Evolutionary conservation across 2,797 vertebrate genomes (phyloP).

Genomic region (Lemur catta): DNA sequence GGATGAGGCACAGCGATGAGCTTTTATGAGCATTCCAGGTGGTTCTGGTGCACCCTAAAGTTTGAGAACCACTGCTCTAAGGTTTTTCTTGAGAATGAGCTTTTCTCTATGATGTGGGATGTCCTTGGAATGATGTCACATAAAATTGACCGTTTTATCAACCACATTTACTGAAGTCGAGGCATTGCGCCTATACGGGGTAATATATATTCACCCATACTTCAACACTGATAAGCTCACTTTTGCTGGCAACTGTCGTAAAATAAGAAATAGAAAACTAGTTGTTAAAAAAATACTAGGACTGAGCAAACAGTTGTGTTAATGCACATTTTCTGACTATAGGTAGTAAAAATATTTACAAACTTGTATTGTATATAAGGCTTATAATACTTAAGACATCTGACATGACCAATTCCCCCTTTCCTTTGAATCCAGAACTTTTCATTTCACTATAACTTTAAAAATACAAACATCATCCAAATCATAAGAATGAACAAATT

Average conservation of each 20-base stretch:
- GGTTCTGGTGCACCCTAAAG: background rate
- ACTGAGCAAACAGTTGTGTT: background rate
- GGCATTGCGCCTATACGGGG: too few species aligned
- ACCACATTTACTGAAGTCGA: background rate
- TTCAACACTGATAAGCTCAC: background rate
- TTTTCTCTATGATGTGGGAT: background rate
- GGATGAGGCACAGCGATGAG: fast-evolving
- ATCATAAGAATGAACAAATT: background rate
- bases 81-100: background rate
- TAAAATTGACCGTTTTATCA: background rate
- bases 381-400: background rate
- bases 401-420: background rate
- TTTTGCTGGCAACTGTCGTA: background rate
- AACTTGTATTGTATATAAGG: background rate
- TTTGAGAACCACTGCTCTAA: background rate
- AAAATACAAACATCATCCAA: background rate
- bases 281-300: background rate
- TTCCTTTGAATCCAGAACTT: background rate
- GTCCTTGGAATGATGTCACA: background rate
- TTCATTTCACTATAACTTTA: background rate
- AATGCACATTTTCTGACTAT: background rate
- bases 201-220: background rate
- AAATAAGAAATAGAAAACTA: background rate
- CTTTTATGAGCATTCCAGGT: background rate
- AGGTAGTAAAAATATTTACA: background rate